A percentile compares a stretch with the other conserved stretches of the same genome.
phyloP scores from a whole-genome alignment of 2,888 invertebrate species.

The Eupithecia subfuscata region DNA sequence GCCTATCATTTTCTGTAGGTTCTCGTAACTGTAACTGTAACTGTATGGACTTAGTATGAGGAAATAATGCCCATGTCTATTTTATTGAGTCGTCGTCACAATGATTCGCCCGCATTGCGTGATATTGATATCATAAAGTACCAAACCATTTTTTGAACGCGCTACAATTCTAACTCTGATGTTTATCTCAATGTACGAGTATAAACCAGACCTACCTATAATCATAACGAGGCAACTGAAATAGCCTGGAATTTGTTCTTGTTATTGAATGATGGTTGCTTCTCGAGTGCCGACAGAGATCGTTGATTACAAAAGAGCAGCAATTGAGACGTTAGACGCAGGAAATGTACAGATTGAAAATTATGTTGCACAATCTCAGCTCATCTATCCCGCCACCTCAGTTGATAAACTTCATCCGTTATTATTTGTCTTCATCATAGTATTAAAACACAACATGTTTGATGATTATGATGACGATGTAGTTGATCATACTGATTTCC shows the following conservation, averaged over 20 bases:
- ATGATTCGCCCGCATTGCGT: conserved; percentile 43
- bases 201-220: conserved; percentile 50
- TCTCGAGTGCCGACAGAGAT: conserved; percentile 76
- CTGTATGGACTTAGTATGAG: conserved; percentile 12
- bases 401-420: conserved; percentile 2
- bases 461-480: background rate
- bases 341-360: conserved; percentile 79
- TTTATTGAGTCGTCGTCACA: conserved; percentile 37
- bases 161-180: conserved; percentile 24
- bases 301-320: conserved; percentile 83
- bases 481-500: background rate
- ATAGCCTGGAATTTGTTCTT: conserved; percentile 73
- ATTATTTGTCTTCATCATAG: background rate
- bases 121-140: conserved; percentile 47
- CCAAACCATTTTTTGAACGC: background rate
- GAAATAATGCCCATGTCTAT: conserved; percentile 24
- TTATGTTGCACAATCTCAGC: conserved; percentile 65
- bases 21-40: background rate
- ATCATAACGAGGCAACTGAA: conserved; percentile 68
- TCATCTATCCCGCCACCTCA: conserved; percentile 34
- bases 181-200: conserved; percentile 48
- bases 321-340: conserved; percentile 80
- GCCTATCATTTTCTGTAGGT: background rate
- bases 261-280: conserved; percentile 74
- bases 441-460: background rate